Evolutionary conservation across 2,888 invertebrate species (phyloP).

Genomic region (Lydus trimaculatus): DNA sequence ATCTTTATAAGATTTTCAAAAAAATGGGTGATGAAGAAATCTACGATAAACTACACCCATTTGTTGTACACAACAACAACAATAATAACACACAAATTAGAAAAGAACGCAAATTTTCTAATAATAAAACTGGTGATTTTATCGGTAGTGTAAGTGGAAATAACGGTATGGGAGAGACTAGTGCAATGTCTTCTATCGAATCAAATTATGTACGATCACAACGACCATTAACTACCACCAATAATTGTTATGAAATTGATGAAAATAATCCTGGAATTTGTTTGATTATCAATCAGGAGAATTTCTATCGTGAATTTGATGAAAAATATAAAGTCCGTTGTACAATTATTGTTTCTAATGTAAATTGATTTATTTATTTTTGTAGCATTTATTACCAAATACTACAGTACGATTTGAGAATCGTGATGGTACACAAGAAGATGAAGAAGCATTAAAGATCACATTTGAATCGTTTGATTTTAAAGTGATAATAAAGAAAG

Average conservation of each 20-base stretch:
- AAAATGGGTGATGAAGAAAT: conserved; percentile 42
- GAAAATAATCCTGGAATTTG: conserved; percentile 53
- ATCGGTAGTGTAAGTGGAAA: neutral
- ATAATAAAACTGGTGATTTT: conserved; percentile 11
- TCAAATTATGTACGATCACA: neutral
- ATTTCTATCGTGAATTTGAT: conserved; percentile 50
- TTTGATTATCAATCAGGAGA: conserved; percentile 59
- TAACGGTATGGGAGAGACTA: neutral
- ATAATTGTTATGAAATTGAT: conserved; percentile 46
- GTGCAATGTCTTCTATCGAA: conserved; percentile 10
- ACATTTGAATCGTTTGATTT: conserved; percentile 59
- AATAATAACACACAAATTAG: neutral
- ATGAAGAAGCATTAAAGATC: conserved; percentile 49
- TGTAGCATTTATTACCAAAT: conserved; percentile 46
- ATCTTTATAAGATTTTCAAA: conserved; percentile 46
- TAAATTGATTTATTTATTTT: conserved; percentile 23
- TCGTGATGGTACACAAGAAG: conserved; percentile 56
- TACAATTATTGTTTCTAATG: neutral
- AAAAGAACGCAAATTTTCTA: neutral
- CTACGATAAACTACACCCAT: conserved; percentile 24
- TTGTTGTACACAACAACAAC: neutral
- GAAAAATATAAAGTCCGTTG: conserved; percentile 28
- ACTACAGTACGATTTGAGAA: conserved; percentile 43
- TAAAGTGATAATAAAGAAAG: conserved; percentile 43
- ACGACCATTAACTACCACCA: neutral